Percentiles rank a stretch among this genome's conserved stretches.
phyloP scores from a whole-genome alignment of 1,140 invertebrate genomes.

The Periplaneta americana region DNA sequence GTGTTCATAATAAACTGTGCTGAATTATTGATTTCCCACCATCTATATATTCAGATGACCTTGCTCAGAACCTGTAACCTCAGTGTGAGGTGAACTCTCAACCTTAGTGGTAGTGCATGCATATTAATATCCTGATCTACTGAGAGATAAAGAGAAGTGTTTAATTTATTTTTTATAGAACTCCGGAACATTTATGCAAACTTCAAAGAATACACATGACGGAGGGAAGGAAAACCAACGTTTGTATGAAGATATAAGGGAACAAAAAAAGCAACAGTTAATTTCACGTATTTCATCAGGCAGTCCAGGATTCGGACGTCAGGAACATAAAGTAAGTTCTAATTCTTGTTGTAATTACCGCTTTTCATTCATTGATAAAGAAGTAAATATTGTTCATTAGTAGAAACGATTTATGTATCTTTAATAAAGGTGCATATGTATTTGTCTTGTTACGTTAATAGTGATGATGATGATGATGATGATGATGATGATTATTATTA shows the following conservation, averaged over 20 bases:
- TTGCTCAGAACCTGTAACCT: background rate
- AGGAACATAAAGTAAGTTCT: background rate
- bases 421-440: too few species aligned
- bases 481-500: too few species aligned
- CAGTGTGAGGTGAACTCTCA: background rate
- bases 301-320: background rate
- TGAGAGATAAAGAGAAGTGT: background rate
- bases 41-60: background rate
- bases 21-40: background rate
- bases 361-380: background rate
- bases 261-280: background rate
- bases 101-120: background rate
- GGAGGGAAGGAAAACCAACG: background rate
- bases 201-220: background rate
- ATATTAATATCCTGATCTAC: background rate
- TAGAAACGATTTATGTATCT: too few species aligned
- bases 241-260: background rate
- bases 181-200: background rate
- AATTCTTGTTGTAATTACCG: background rate
- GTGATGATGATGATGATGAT: too few species aligned
- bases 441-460: too few species aligned
- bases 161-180: background rate
- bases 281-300: background rate
- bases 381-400: too few species aligned
- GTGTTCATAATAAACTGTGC: background rate